Evolutionary conservation across 1,140 invertebrate genomes (phyloP), one percentile per base, ranked within the genome.

Genomic region (Brachionus sp.): DNA sequence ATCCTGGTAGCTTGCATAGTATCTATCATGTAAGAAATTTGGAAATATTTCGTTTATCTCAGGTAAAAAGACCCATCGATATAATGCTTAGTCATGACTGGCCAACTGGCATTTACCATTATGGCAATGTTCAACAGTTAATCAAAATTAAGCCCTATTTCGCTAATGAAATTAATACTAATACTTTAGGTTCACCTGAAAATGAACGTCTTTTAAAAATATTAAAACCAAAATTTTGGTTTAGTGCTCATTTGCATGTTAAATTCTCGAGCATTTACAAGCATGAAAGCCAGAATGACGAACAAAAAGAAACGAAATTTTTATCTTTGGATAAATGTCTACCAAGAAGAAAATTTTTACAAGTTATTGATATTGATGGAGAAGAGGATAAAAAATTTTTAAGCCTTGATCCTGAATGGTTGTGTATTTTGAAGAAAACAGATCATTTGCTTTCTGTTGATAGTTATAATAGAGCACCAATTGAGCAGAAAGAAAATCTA

Each of bases 1-100:
- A 90, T 78, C 91, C 93, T 37, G 90, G 90, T 53, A 92, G 94
- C 0, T 92, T 93, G 85, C 89, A 95, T 84, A 95, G 93, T 87
- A 93, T 95, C 12, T 99, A 99, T 90, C 97, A 99, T 89, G 92
- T 96, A 16, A 91, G 97, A 84, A 94, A 95, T 87, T 86, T 98
- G 70, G 97, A 99, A 89, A 92, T 97, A 25, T 94, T 93, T 88
- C 88, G 93, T 85, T 86, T 95, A 19, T 93, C 93, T 88, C 93
- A 93, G 89, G 91, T 93, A 86, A 85, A 66, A 42, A 82, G 75
- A 77, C 42, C 33, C 57, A 33, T 68, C 62, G 93, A 98, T 90
- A 93, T 98, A 46, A 93, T 96, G 88, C 86, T 99, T 80, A 96
- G 95, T 13, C 97, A 99, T 89, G 97, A 99, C 88, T 99, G 97